Evolutionary conservation across 1,140 invertebrate genomes (phyloP), one percentile per base, ranked within the genome.

Genomic region (Drosophila dunni): DNA sequence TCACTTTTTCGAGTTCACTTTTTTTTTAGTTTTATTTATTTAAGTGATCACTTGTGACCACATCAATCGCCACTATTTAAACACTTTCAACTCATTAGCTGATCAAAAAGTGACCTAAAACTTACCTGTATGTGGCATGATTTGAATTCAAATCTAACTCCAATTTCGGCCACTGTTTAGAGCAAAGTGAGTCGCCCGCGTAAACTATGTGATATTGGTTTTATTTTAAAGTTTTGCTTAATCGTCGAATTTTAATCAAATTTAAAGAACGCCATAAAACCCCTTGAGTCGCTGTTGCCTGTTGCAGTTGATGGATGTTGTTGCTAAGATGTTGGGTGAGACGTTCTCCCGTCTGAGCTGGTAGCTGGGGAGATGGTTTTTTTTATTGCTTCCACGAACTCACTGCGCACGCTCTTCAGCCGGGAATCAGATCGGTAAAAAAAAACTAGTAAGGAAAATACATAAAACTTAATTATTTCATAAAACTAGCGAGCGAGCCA

Each of bases 391-490:
- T 89, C 84, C 78, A 89, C 78, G 85, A 89, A 89, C 54, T 80
- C 73, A 67, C 29, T 53, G 68, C 44, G 33, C 50, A 48, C 56
- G 20, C 56, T 76, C 54, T 46, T 48, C 42, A 44, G 60, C 54
- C 73, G n/a, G 67, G 64, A 58, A 50, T 74, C 66, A 63, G 68
- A 81, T 72, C 79, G 71, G 74, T 81, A 71, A 75, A 83, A 85
- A 78, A 86, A 79, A 75, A 66, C 85, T 81, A 89, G 84, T 84
- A 89, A 89, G 81, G 78, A 89, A 89, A 90, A 89, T 89, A 89
- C 80, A 89, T 89, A 89, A 89, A 89, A 89, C 60, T 89, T 89
- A 89, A 89, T 89, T 89, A 89, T 89, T 89, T 89, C 88, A 89
- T 89, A 89, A 84, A 89, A 89, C 85, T 81, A 71, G 34, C 17